Percentiles rank a stretch among this genome's conserved stretches.
Conservation (phyloP, 1,140 invertebrate species). For the Zaprionus camerounensis region DNA sequence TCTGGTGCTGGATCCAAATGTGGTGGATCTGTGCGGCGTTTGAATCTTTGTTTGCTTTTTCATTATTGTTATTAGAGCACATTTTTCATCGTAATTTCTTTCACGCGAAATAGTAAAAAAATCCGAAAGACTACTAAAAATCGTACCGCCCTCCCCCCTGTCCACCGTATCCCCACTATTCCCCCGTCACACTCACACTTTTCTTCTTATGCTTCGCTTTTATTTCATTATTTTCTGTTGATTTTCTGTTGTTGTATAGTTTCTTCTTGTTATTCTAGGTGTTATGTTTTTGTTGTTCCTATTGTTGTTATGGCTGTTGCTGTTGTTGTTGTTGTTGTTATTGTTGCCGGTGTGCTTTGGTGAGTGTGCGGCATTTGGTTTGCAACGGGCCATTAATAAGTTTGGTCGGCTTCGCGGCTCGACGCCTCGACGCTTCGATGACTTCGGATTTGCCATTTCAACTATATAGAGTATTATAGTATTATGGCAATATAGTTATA, state of each 20-base stretch:
- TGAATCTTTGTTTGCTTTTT: constrained; percentile 75
- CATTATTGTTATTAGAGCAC: constrained; percentile 81
- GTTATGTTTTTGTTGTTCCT: constrained; percentile 38
- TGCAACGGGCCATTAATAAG: constrained; percentile 68
- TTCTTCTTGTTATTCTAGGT: constrained; percentile 30
- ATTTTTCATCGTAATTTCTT: constrained; percentile 80
- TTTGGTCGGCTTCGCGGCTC: constrained; percentile 60
- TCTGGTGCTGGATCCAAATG: constrained; percentile 37
- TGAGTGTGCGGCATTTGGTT: constrained; percentile 71
- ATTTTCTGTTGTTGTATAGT: not conserved
- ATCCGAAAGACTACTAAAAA: constrained; percentile 66
- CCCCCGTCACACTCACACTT: constrained; percentile 1
- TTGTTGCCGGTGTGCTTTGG: constrained; percentile 52
- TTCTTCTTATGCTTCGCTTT: constrained; percentile 5
- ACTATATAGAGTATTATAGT: constrained; percentile 4
- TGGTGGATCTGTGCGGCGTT: constrained; percentile 45
- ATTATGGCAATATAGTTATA: not conserved
- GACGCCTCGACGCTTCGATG: constrained; percentile 59
- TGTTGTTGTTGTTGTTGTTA: constrained; percentile 29
- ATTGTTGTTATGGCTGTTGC: constrained; percentile 36
- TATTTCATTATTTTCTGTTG: constrained; percentile 17
- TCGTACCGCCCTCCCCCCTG: constrained; percentile 22
- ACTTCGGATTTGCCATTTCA: constrained; percentile 15
- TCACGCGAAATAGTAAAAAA: constrained; percentile 80
- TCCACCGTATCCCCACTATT: not conserved